Evolutionary conservation across 37 sponge, comb jelly and placozoan genomes (phyloP).

Genomic region (Lycopodina hypogea): DNA sequence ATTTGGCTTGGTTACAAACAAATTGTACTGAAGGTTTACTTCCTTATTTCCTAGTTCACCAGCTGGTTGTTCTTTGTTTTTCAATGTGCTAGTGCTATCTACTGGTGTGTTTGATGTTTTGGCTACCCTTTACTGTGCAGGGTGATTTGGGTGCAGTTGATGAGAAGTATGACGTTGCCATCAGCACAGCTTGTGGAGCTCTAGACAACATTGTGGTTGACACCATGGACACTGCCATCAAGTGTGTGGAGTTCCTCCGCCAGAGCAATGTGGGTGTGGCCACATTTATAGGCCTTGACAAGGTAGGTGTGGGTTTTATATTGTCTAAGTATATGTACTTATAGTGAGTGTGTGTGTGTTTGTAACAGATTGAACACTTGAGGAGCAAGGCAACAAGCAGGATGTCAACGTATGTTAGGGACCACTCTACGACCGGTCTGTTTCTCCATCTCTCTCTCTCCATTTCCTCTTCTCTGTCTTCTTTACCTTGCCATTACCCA

Average conservation of each 20-base stretch:
- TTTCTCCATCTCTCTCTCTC: background rate
- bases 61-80: no score
- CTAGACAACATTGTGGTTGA: conserved; percentile 93
- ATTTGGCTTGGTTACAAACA: no score
- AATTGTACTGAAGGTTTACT: no score
- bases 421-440: background rate
- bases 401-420: conserved; percentile 13
- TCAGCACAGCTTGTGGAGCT: conserved; percentile 92
- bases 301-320: conserved; percentile 39
- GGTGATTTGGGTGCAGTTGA: conserved; percentile 91
- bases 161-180: conserved; percentile 90
- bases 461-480: background rate
- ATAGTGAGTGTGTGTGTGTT: conserved; percentile 2
- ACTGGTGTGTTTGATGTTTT: background rate
- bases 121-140: conserved; percentile 1
- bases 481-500: no score
- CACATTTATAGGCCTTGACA: conserved; percentile 91
- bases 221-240: conserved; percentile 90
- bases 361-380: conserved; percentile 15
- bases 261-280: conserved; percentile 76
- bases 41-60: no score
- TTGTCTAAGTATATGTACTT: background rate
- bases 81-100: no score
- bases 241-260: conserved; percentile 86
- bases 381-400: conserved; percentile 10